These are phyloP conservation scores for Meliscaeva auricollis DNA, from an alignment of 2,888 invertebrate genomes.

Conservation along the genomic window DNA sequence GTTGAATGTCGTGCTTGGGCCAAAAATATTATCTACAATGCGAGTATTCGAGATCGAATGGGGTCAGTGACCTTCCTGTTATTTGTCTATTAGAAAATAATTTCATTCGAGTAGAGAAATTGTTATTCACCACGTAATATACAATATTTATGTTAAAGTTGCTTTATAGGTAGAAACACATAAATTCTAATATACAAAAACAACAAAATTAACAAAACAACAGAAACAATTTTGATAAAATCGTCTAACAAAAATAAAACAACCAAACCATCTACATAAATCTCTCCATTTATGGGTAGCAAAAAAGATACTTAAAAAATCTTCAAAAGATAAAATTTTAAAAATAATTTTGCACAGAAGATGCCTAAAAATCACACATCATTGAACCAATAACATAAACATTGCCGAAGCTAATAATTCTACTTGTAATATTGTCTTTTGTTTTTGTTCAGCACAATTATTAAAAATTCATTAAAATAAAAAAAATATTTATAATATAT, in stretches of 20 bases:
- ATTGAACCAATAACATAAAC: slow-evolving; percentile 35
- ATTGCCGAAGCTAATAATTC: slow-evolving; percentile 44
- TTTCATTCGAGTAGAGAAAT: neutral
- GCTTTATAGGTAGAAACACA: slow-evolving; percentile 18
- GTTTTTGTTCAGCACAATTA: slow-evolving; percentile 21
- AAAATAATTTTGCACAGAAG: slow-evolving; percentile 29
- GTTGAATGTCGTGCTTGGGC: slow-evolving; percentile 96
- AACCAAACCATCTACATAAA: slow-evolving; percentile 29
- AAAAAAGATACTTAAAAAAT: slow-evolving; percentile 61
- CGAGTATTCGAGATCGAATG: slow-evolving; percentile 87
- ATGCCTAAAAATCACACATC: slow-evolving; percentile 4
- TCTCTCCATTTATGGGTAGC: slow-evolving; percentile 42
- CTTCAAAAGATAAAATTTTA: slow-evolving; percentile 33
- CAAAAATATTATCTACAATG: slow-evolving; percentile 90
- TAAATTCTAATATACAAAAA: neutral
- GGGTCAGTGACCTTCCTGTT: slow-evolving; percentile 87
- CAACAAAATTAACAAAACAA: neutral
- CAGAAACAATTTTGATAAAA: slow-evolving; percentile 39
- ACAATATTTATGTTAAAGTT: neutral
- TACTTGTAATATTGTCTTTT: no score
- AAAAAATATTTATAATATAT: slow-evolving; percentile 15
- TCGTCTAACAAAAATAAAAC: slow-evolving; percentile 6
- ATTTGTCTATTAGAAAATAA: slow-evolving; percentile 84
- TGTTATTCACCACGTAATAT: neutral
- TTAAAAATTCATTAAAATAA: slow-evolving; percentile 10